Conservation (phyloP, 2,113 vertebrate genomes). For the Entomyzon cyanotis region DNA sequence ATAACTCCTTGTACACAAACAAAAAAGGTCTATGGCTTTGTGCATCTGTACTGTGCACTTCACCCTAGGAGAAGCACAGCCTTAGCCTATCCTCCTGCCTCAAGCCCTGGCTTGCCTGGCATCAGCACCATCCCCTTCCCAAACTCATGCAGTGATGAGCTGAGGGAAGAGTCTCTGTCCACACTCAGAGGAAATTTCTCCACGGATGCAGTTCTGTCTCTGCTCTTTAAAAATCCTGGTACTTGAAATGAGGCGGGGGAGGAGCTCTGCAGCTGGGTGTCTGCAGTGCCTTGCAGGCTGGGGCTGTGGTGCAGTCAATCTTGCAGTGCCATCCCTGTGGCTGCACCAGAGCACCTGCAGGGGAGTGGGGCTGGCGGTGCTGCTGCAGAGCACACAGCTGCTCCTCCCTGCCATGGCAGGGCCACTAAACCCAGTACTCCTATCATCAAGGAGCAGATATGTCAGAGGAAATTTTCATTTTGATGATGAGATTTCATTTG, state of each 20-base stretch:
- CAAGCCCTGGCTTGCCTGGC: background rate
- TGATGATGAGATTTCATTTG: background rate
- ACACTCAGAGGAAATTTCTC: fast-evolving
- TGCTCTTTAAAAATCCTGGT: background rate
- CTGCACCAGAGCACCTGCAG: fast-evolving
- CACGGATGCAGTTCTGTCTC: fast-evolving
- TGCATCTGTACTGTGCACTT: fast-evolving
- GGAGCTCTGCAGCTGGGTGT: background rate
- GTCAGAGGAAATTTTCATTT: background rate
- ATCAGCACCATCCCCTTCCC: background rate
- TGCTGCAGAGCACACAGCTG: background rate
- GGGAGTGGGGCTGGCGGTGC: fast-evolving
- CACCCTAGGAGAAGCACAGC: fast-evolving
- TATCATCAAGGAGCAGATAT: background rate
- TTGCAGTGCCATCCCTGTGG: fast-evolving
- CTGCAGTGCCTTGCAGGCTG: background rate
- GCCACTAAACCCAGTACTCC: background rate
- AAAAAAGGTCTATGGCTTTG: background rate
- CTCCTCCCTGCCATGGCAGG: background rate
- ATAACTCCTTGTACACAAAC: background rate
- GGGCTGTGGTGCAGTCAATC: background rate
- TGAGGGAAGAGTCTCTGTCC: background rate
- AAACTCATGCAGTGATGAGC: background rate
- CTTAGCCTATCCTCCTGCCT: background rate
- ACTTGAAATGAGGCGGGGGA: background rate